Percentiles rank a stretch among this genome's conserved stretches.
Evolutionary conservation across 2,113 vertebrate genomes (phyloP).

Genomic region (Sprattus sprattus): DNA sequence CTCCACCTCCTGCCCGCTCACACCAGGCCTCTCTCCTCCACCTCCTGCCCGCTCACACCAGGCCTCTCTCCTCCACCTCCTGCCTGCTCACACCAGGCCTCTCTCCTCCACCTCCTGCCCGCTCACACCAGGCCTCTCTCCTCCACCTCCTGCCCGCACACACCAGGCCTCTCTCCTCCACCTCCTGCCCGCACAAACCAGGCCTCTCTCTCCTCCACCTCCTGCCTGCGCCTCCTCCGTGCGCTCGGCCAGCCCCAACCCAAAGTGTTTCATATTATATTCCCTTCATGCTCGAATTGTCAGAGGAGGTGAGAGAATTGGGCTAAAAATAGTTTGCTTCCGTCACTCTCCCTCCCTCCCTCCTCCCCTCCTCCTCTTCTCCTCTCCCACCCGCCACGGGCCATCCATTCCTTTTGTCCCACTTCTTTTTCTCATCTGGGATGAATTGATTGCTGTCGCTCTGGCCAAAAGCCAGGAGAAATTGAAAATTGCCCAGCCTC

Average conservation of each 20-base stretch:
- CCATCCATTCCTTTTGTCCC: constrained; percentile 72
- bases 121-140: too few relatives aligned
- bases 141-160: too few relatives aligned
- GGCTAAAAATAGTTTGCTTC: constrained; percentile 73
- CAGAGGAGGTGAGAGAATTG: constrained; percentile 66
- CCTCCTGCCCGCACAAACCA: too few relatives aligned
- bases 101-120: too few relatives aligned
- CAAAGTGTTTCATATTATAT: constrained; percentile 61
- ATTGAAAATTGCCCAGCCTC: constrained; percentile 54
- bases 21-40: too few relatives aligned
- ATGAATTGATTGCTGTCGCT: constrained; percentile 69
- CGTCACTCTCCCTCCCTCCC: background rate
- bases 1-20: too few relatives aligned
- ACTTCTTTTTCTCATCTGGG: constrained; percentile 65
- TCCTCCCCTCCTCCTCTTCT: background rate
- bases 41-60: too few relatives aligned
- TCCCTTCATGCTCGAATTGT: constrained; percentile 60
- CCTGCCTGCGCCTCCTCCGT: background rate
- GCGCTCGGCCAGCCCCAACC: constrained; percentile 31
- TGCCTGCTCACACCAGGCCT: too few relatives aligned
- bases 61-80: background rate
- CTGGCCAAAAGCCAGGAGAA: constrained; percentile 66
- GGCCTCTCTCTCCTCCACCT: too few relatives aligned
- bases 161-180: too few relatives aligned
- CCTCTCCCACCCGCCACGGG: constrained; percentile 41